These are phyloP conservation scores for Maniola hyperantus DNA, from an alignment of 2,888 invertebrate genomes.

Conservation along the genomic window DNA sequence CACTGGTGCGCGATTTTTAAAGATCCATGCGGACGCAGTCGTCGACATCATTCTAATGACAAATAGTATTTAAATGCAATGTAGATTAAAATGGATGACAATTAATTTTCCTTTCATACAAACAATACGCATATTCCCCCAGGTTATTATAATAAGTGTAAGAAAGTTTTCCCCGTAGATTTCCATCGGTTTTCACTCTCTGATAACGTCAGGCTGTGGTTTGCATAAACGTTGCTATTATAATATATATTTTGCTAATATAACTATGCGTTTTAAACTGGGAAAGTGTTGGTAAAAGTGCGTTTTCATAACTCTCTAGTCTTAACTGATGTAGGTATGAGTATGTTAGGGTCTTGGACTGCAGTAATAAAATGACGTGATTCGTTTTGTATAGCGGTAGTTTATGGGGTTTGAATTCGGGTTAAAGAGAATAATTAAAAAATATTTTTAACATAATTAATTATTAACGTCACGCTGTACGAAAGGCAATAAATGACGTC, in stretches of 20 bases:
- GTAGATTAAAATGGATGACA: not conserved
- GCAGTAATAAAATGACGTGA: no score
- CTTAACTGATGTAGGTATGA: not conserved
- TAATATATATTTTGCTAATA: no score
- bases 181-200: constrained; percentile 33
- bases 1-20: no score
- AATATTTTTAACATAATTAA: no score
- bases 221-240: constrained; percentile 35
- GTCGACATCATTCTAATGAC: no score
- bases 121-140: constrained; percentile 14
- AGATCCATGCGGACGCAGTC: no score
- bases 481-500: no score
- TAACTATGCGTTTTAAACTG: constrained; percentile 18
- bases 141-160: constrained; percentile 13
- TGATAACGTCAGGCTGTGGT: constrained; percentile 28
- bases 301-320: constrained; percentile 17
- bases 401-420: no score
- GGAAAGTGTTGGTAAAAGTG: constrained; percentile 26
- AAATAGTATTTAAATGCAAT: not conserved
- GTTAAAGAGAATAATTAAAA: no score
- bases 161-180: constrained; percentile 32
- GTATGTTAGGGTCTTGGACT: no score
- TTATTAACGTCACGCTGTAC: no score
- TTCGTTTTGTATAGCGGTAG: no score
- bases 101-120: constrained; percentile 11